Conservation (phyloP, 2,888 invertebrate species). For the Toxonevra muliebris region DNA sequence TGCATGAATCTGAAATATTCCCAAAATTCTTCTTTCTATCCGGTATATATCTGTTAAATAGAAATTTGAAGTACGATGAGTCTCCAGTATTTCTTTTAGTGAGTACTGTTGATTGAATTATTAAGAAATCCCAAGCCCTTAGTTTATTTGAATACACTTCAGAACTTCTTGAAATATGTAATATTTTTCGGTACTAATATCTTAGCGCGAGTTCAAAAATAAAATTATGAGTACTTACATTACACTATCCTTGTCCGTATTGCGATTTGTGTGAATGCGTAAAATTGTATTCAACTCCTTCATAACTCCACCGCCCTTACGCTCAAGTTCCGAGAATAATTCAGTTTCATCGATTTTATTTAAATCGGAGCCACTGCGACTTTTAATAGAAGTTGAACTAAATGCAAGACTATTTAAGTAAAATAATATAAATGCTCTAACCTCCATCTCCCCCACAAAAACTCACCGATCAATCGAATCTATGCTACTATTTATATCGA, state of each 20-base stretch:
- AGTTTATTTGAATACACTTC: too few relatives aligned
- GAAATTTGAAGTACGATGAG: too few relatives aligned
- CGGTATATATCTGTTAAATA: too few relatives aligned
- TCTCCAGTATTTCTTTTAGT: too few relatives aligned
- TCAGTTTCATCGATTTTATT: slow-evolving; percentile 68
- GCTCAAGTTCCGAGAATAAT: slow-evolving; percentile 65
- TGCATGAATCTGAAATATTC: too few relatives aligned
- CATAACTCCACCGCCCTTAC: slow-evolving; percentile 67
- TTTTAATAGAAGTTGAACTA: slow-evolving; percentile 58
- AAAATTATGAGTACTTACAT: slow-evolving; percentile 43
- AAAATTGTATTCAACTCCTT: slow-evolving; percentile 69
- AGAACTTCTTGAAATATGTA: too few relatives aligned
- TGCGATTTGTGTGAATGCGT: slow-evolving; percentile 60
- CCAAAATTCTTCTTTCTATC: too few relatives aligned
- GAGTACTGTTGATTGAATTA: too few relatives aligned
- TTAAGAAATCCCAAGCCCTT: too few relatives aligned
- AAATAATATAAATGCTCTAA: background rate
- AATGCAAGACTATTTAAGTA: slow-evolving; percentile 12
- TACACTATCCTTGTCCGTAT: slow-evolving; percentile 57
- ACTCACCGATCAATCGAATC: slow-evolving; percentile 63
- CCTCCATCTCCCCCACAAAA: background rate
- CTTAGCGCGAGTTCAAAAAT: too few relatives aligned
- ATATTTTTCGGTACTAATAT: too few relatives aligned
- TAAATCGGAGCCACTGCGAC: slow-evolving; percentile 65
- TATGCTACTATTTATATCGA: slow-evolving; percentile 69